Percentiles rank a stretch among this genome's conserved stretches.
Conservation (phyloP, 2,797 vertebrate species). For the Pipistrellus kuhlii region DNA sequence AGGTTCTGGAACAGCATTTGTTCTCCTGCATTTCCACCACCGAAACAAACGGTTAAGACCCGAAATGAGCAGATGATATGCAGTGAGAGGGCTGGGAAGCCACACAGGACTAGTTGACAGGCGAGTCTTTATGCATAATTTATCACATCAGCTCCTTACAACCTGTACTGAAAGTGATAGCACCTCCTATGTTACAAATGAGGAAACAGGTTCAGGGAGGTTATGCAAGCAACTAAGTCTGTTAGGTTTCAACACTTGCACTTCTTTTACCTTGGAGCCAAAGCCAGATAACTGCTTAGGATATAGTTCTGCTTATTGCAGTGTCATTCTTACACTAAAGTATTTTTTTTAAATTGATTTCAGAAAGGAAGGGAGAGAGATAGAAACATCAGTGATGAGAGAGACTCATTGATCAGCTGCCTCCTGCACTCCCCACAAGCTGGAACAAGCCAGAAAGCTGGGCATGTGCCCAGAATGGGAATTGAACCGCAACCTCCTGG, state of each 20-base stretch:
- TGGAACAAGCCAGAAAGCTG: no score
- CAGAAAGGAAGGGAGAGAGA: no score
- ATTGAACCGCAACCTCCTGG: no score
- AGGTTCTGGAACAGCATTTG: constrained; percentile 57
- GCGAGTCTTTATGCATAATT: constrained; percentile 20
- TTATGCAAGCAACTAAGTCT: constrained; percentile 40
- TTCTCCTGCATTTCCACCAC: constrained; percentile 6
- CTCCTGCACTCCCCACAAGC: no score
- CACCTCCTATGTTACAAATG: background rate
- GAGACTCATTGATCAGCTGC: no score
- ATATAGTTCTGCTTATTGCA: background rate
- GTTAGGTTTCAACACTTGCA: background rate
- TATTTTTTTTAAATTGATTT: background rate
- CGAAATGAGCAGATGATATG: background rate
- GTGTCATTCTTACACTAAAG: background rate
- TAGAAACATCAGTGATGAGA: no score
- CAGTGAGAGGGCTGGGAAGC: constrained; percentile 21
- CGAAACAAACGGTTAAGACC: background rate
- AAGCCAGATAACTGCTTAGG: background rate
- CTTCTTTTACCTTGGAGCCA: background rate
- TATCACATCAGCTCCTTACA: background rate
- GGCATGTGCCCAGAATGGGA: no score
- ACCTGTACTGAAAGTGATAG: background rate
- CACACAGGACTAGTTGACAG: background rate
- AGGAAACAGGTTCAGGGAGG: constrained; percentile 50